Conservation (phyloP, 2,888 invertebrate species). For the Ceramica pisi region DNA sequence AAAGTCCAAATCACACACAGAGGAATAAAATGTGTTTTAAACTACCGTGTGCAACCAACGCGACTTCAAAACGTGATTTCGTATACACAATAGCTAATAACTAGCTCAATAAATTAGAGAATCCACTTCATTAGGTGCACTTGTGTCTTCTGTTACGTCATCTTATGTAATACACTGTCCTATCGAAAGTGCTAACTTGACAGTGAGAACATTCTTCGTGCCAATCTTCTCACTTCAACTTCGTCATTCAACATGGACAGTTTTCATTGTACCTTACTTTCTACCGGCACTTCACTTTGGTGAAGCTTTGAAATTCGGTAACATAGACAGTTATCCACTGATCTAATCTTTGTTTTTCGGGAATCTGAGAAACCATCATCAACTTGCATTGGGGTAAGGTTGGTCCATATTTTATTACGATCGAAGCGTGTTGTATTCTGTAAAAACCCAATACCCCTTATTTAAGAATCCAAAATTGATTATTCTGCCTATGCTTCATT, state of each 20-base stretch:
- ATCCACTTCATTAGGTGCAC: slow-evolving; percentile 64
- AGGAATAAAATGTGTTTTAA: not conserved
- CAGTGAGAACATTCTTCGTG: slow-evolving; percentile 21
- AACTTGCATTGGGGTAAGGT: not conserved
- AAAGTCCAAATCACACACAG: not conserved
- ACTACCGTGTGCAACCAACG: slow-evolving; percentile 2
- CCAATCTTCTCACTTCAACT: slow-evolving; percentile 19
- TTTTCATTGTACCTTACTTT: slow-evolving; percentile 19
- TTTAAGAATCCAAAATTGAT: not conserved
- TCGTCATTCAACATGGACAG: slow-evolving; percentile 10
- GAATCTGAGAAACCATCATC: not conserved
- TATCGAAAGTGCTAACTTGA: slow-evolving; percentile 42
- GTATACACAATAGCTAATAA: slow-evolving; percentile 59
- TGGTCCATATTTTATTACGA: not conserved
- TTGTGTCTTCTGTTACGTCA: slow-evolving; percentile 60
- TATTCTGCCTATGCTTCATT: not conserved
- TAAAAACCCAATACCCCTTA: too few species aligned
- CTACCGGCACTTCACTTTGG: not conserved
- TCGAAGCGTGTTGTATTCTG: not conserved
- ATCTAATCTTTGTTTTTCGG: not conserved
- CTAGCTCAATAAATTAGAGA: slow-evolving; percentile 58
- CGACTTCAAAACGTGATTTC: slow-evolving; percentile 34
- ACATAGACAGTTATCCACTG: not conserved
- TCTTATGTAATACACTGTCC: slow-evolving; percentile 27
- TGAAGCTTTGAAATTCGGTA: not conserved